Base-by-base conservation (phyloP, 1,140 invertebrate genomes). In the Drosophila malerkotliana region DNA sequence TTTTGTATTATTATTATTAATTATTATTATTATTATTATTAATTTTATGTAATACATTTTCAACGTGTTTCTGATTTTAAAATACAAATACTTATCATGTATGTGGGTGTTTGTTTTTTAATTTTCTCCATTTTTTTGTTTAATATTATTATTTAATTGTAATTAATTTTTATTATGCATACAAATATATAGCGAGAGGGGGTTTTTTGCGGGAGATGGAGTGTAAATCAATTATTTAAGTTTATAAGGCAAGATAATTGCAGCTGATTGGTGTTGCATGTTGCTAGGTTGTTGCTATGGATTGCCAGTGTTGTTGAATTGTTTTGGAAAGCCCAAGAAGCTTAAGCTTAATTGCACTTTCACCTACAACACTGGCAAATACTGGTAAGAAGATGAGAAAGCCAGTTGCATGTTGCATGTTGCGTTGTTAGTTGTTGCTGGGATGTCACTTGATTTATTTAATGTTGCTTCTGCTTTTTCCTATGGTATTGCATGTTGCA, bases 41-140 rank as follows among this genome's bases (percentile, higher is more conserved):
- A 78, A 64, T 63, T 85, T 81, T 88, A 79, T 79, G 83, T 87
- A 87, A 87, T 88, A 87, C 83, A 87, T 88, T 87, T 88, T 87
- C 72, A 87, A 87, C 83, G 82, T 87, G 80, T 76, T 83, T 59
- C 32, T 62, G 67, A 71, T 76, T 88, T 87, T 79, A 63, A 87
- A 79, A 88, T 88, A 88, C 75, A 85, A 88, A 88, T 88, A 88
- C 83, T 88, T 88, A 88, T 59, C 37, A 66, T 56, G 57, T 72
- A 84, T 18, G 45, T 47, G 69, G 61, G 64, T 60, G 57, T 57
- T 54, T 55, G 28, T 53, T 59, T 63, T 75, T 72, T 67, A 34
- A 63, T 72, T 56, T 60, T 60, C 54, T 41, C 45, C 15, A 18
- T 55, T 77, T 77, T 66, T 67, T 34, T 59, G 71, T 66, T 67